These are phyloP conservation scores for Syngnathus scovelli DNA, from an alignment of 2,113 vertebrate species.

Conservation along the genomic window DNA sequence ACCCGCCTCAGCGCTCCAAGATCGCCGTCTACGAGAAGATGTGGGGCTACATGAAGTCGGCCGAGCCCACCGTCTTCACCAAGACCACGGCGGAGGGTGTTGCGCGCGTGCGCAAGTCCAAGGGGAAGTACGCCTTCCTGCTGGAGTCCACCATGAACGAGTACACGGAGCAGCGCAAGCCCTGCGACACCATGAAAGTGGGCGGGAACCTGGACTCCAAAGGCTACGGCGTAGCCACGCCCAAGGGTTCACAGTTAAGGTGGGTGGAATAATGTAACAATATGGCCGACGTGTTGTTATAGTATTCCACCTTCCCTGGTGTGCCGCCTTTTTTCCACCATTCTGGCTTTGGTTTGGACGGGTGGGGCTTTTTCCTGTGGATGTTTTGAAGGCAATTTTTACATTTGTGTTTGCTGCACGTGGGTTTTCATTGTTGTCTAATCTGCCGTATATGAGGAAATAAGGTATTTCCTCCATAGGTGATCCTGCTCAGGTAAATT, in stretches of 20 bases:
- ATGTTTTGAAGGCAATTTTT: slow-evolving; percentile 3
- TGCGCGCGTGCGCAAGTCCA: slow-evolving; percentile 94
- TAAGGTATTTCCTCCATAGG: slow-evolving; percentile 31
- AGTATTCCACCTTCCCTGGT: slow-evolving; percentile 99
- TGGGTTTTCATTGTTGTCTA: slow-evolving; percentile 19
- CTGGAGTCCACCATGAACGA: slow-evolving; percentile 99
- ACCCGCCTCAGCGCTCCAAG: slow-evolving; percentile 84
- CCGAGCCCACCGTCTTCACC: slow-evolving; percentile 96
- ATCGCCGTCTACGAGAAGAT: slow-evolving; percentile 99
- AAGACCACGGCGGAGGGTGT: slow-evolving; percentile 96
- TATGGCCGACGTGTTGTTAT: slow-evolving; percentile 97
- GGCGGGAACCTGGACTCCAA: slow-evolving; percentile 99
- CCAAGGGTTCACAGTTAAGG: slow-evolving; percentile 99
- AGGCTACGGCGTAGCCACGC: slow-evolving; percentile 98
- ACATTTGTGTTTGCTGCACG: slow-evolving; percentile 45
- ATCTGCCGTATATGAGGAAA: neutral
- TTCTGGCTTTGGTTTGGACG: slow-evolving; percentile 25
- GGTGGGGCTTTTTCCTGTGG: slow-evolving; percentile 10
- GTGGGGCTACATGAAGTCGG: slow-evolving; percentile 99
- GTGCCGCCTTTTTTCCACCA: slow-evolving; percentile 75
- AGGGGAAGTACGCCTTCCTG: slow-evolving; percentile 98
- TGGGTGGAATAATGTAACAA: slow-evolving; percentile 99
- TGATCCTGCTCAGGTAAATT: slow-evolving; percentile 44
- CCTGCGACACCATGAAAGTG: slow-evolving; percentile 99
- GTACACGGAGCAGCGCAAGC: slow-evolving; percentile 98